Base-by-base conservation (phyloP, 2,797 vertebrate genomes). In the Stomatorhinus walkeri region DNA sequence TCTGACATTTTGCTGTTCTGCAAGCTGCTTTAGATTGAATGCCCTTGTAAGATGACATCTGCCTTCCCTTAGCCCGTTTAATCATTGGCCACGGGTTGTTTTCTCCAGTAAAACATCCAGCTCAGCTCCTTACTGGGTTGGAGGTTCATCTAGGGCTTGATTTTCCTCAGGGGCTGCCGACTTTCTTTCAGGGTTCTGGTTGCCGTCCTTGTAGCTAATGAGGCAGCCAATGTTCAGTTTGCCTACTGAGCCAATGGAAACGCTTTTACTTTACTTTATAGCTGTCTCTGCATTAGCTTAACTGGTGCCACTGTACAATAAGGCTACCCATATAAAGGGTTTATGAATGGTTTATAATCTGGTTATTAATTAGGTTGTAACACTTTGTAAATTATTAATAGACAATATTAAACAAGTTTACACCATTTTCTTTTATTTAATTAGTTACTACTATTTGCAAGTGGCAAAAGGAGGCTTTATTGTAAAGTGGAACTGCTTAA, bases 1-100 rank as follows among this genome's bases (percentile, higher is more conserved):
- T 81, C 40, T 81, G 76, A 81, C 76, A 81, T 81, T 81, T 81
- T 46, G 68, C 68, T 76, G 76, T 81, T n/a, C 40, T 81, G 40
- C 19, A 32, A 43, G 40, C 40, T 9, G 19, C 40, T 81, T 46
- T 46, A 19, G 76, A 46, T 81, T 46, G 40, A 46, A 46, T 81
- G 40, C 76, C 76, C 76, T 46, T 81, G 76, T 46, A 46, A 46
- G 40, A 81, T 81, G 32, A 10, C 76, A 81, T 81, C 76, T 3
- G 76, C 40, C 19, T 46, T 46, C 40, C 40, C 19, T 10, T 40
- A 22, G 36, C 40, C 36, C 68, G 2, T 19, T 76, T 76, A 16
- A 40, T 76, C 68, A 36, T 16, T 36, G 64, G 12, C 64, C 40
- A 46, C 76, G 22, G 76, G 36, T 22, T 46, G 28, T 81, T 46